phyloP scores from a whole-genome alignment of 2,113 vertebrate genomes.

The Gobio gobio region DNA sequence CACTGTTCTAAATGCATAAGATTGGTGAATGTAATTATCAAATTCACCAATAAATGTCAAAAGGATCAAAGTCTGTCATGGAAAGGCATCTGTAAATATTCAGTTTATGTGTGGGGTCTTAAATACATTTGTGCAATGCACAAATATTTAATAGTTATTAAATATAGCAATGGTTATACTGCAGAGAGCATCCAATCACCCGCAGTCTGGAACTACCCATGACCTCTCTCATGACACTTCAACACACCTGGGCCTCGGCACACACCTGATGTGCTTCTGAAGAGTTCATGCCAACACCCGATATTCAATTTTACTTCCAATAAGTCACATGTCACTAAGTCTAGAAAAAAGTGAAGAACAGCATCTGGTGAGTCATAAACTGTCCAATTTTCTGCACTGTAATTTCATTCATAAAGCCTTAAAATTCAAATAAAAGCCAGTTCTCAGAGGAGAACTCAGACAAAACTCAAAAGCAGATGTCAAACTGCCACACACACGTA shows the following conservation, averaged over 20 bases:
- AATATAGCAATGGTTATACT: neutral
- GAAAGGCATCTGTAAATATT: too few species aligned
- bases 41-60: too few species aligned
- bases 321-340: slow-evolving; percentile 16
- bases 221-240: slow-evolving; percentile 59
- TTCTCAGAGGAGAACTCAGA: slow-evolving; percentile 4
- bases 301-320: slow-evolving; percentile 10
- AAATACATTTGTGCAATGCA: neutral
- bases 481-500: neutral
- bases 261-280: neutral
- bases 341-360: neutral
- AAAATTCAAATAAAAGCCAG: slow-evolving; percentile 23
- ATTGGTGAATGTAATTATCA: too few species aligned
- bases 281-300: slow-evolving; percentile 15
- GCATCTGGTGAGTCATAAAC: slow-evolving; percentile 44
- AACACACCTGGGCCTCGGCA: slow-evolving; percentile 36
- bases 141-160: neutral
- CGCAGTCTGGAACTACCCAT: neutral
- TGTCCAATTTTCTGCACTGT: slow-evolving; percentile 30
- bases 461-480: slow-evolving; percentile 44
- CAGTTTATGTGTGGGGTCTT: too few species aligned
- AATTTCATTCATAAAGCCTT: slow-evolving; percentile 30
- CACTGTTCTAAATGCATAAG: too few species aligned
- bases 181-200: neutral
- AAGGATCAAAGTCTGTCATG: too few species aligned